Evolutionary conservation across 2,888 invertebrate genomes (phyloP).

Genomic region (Machimus rusticus): DNA sequence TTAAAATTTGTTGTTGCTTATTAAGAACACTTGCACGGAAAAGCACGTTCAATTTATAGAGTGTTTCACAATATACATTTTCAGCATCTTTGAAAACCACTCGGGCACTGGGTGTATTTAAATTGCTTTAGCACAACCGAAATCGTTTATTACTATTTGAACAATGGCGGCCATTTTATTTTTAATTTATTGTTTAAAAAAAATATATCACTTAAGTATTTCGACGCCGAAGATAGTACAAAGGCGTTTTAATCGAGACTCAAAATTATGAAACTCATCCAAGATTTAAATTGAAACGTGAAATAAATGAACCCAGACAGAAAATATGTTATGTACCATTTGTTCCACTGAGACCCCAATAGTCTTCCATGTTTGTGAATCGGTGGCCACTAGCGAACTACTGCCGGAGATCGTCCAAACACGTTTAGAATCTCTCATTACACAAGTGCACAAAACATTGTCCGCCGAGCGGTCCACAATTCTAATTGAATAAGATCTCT

Average conservation of each 20-base stretch:
- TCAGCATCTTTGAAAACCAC: background rate
- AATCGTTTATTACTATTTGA: background rate
- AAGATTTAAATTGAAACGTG: background rate
- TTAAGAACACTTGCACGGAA: constrained; percentile 36
- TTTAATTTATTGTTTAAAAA: background rate
- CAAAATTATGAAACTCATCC: background rate
- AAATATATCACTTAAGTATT: background rate
- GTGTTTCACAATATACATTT: constrained; percentile 28
- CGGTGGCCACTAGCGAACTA: constrained; percentile 51
- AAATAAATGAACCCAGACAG: background rate
- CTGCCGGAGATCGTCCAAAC: constrained; percentile 40
- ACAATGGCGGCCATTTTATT: constrained; percentile 1
- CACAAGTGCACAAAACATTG: constrained; percentile 42
- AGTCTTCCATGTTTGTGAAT: constrained; percentile 57
- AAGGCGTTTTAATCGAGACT: background rate
- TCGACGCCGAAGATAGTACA: background rate
- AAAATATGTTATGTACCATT: constrained; percentile 55
- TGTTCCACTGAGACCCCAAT: constrained; percentile 63
- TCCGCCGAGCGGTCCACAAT: constrained; percentile 12
- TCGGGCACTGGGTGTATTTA: background rate
- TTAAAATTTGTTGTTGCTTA: constrained; percentile 40
- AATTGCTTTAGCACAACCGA: background rate
- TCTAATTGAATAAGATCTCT: constrained; percentile 35
- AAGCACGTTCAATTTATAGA: constrained; percentile 29
- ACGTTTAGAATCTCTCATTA: constrained; percentile 45